phyloP scores from a whole-genome alignment of 2,113 vertebrate species.

The Andinoacara biseriatus region DNA sequence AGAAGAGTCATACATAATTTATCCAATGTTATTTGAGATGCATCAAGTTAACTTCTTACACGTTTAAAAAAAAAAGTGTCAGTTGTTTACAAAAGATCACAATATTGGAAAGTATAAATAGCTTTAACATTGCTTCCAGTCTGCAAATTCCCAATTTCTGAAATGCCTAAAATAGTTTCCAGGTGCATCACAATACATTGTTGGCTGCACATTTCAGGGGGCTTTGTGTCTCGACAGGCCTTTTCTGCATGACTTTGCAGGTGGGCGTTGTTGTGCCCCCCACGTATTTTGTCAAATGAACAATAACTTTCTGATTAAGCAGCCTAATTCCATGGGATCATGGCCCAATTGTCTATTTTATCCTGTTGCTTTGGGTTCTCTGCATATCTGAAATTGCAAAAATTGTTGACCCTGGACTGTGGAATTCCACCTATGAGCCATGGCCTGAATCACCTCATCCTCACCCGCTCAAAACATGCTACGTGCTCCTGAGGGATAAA shows the following conservation, averaged over 20 bases:
- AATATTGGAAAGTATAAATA: not conserved
- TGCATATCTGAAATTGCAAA: constrained; percentile 80
- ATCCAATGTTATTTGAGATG: constrained; percentile 1
- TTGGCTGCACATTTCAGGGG: constrained; percentile 45
- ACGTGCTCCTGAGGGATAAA: constrained; percentile 56
- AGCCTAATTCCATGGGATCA: constrained; percentile 75
- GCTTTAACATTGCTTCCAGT: not conserved
- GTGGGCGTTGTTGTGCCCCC: constrained; percentile 65
- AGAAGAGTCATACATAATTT: constrained; percentile 25
- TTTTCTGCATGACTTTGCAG: constrained; percentile 78
- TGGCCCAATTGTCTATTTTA: constrained; percentile 75
- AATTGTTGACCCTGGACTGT: constrained; percentile 73
- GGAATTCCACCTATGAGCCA: constrained; percentile 68
- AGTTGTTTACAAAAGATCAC: not conserved
- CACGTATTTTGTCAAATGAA: constrained; percentile 71
- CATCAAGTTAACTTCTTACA: not conserved
- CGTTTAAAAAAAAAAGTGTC: not conserved
- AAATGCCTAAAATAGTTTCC: constrained; percentile 62
- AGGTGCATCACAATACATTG: constrained; percentile 58
- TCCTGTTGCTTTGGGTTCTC: constrained; percentile 68
- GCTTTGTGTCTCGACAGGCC: constrained; percentile 61
- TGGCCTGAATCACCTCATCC: constrained; percentile 58
- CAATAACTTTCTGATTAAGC: constrained; percentile 74
- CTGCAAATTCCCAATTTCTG: constrained; percentile 30
- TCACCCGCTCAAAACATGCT: constrained; percentile 63